These are phyloP conservation scores for Anolis sagrei DNA, from an alignment of 2,113 vertebrate species.

Conservation along the genomic window DNA sequence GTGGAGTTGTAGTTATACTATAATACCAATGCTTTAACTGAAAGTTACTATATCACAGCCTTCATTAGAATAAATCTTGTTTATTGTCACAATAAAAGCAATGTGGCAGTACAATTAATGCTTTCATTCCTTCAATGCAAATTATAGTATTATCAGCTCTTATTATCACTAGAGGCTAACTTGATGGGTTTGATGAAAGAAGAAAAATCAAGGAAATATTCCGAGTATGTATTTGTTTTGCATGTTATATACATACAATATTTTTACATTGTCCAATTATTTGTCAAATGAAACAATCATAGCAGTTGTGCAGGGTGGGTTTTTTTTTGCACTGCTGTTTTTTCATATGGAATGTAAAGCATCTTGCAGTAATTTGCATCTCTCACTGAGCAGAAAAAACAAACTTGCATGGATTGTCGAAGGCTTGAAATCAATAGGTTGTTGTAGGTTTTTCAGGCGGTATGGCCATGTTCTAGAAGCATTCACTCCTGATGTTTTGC, in stretches of 20 bases:
- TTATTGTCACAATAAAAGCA: slow-evolving; percentile 61
- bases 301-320: neutral
- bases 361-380: neutral
- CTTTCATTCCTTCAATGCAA: slow-evolving; percentile 62
- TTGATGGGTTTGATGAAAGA: slow-evolving; percentile 49
- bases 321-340: neutral
- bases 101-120: slow-evolving; percentile 56
- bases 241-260: slow-evolving; percentile 73
- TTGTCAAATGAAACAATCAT: slow-evolving; percentile 73
- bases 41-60: slow-evolving; percentile 50
- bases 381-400: neutral
- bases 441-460: too few species aligned
- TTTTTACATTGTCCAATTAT: slow-evolving; percentile 71
- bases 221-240: slow-evolving; percentile 53
- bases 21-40: slow-evolving; percentile 55
- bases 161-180: slow-evolving; percentile 50
- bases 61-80: slow-evolving; percentile 49
- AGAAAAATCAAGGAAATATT: slow-evolving; percentile 51
- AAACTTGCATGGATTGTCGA: neutral
- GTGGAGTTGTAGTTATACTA: slow-evolving; percentile 34
- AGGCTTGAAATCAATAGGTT: too few species aligned
- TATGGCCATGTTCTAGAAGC: too few species aligned
- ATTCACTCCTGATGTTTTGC: too few species aligned
- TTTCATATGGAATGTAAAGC: neutral
- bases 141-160: slow-evolving; percentile 35